Evolutionary conservation across 1,140 invertebrate genomes (phyloP).

Genomic region (Drosophila yakuba): DNA sequence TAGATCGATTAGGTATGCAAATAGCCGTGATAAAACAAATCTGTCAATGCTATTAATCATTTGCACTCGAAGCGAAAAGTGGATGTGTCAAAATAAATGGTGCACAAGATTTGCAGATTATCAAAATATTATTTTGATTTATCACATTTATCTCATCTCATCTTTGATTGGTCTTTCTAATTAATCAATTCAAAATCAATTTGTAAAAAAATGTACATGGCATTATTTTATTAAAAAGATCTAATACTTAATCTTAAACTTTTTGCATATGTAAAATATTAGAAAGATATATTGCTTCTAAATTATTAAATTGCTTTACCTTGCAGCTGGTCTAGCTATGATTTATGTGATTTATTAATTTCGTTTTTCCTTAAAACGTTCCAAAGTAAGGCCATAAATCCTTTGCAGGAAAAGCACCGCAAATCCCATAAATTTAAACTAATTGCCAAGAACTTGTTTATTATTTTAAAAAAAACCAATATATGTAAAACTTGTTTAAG

Average conservation of each 20-base stretch:
- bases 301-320: neutral
- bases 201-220: neutral
- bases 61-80: slow-evolving; percentile 7
- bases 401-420: no score
- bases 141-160: slow-evolving; percentile 14
- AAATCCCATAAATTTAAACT: neutral
- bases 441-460: neutral
- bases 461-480: neutral
- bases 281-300: neutral
- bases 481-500: neutral
- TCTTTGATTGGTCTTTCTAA: slow-evolving; percentile 10
- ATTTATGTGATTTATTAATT: slow-evolving; percentile 2
- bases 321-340: neutral
- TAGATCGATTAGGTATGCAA: slow-evolving; percentile 60
- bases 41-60: slow-evolving; percentile 22
- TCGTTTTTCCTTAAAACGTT: neutral
- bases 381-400: neutral
- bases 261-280: no score
- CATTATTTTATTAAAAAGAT: no score
- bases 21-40: slow-evolving; percentile 29
- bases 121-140: slow-evolving; percentile 5
- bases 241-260: no score
- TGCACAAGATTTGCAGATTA: slow-evolving; percentile 11
- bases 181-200: slow-evolving; percentile 7
- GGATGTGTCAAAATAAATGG: slow-evolving; percentile 2